Evolutionary conservation across 1,140 invertebrate species (phyloP).

Genomic region (Glomeris maerens): DNA sequence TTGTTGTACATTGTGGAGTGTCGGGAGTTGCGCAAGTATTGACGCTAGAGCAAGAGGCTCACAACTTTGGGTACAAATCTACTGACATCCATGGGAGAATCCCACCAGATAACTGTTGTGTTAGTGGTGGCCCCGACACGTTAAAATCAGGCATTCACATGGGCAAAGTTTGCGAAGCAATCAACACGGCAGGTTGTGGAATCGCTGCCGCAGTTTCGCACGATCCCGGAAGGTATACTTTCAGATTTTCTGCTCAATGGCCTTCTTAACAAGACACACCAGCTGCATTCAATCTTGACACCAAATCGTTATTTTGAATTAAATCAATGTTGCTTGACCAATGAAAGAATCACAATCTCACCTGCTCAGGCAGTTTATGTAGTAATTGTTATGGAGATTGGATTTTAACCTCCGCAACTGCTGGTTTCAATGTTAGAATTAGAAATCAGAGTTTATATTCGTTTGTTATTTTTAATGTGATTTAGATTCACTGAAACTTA

Average conservation of each 20-base stretch:
- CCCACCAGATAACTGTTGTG: conserved; percentile 25
- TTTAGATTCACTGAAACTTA: no score
- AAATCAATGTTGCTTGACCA: no score
- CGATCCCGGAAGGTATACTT: conserved; percentile 33
- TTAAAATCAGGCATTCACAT: conserved; percentile 30
- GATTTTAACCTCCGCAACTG: neutral
- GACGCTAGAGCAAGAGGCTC: conserved; percentile 34
- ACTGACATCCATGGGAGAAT: conserved; percentile 26
- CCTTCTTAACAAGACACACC: no score
- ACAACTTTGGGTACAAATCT: conserved; percentile 33
- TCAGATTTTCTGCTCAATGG: no score
- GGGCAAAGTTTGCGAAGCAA: conserved; percentile 26
- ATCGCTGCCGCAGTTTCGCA: conserved; percentile 30
- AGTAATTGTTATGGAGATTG: no score
- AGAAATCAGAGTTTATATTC: no score
- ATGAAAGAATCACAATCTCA: no score
- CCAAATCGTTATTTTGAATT: no score
- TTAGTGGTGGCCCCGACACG: conserved; percentile 24
- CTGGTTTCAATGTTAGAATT: neutral
- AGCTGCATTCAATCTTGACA: no score
- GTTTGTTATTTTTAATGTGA: no score
- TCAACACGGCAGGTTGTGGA: conserved; percentile 25
- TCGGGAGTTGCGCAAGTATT: conserved; percentile 34
- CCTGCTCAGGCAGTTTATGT: no score
- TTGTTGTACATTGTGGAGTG: conserved; percentile 37